phyloP scores from a whole-genome alignment of 2,113 vertebrate genomes.

The Passer montanus region DNA sequence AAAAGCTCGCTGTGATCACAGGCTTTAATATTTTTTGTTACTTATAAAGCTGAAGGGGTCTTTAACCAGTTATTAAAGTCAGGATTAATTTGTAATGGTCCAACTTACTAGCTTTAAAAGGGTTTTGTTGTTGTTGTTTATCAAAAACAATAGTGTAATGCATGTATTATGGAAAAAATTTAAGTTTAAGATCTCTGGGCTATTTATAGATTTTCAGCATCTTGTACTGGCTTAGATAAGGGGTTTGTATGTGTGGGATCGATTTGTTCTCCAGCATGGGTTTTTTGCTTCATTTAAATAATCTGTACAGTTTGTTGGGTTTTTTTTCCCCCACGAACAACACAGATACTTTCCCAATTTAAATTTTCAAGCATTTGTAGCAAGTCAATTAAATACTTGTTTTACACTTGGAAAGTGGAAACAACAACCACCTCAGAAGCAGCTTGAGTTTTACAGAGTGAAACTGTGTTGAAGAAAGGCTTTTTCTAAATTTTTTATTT shows the following conservation, averaged over 20 bases:
- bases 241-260: constrained; percentile 25
- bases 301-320: background rate
- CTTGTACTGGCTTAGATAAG: constrained; percentile 61
- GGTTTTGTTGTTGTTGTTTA: constrained; percentile 78
- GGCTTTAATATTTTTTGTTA: constrained; percentile 87
- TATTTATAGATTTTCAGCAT: constrained; percentile 62
- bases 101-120: constrained; percentile 86
- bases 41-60: constrained; percentile 88
- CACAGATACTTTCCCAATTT: background rate
- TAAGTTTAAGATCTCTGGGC: constrained; percentile 55
- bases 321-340: background rate
- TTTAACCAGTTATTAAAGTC: constrained; percentile 98
- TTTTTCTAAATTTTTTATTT: background rate
- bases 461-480: background rate
- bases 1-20: constrained; percentile 91
- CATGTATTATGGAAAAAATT: constrained; percentile 46
- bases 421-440: background rate
- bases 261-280: constrained; percentile 36
- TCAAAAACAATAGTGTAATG: constrained; percentile 72
- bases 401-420: background rate
- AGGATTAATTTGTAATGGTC: constrained; percentile 98
- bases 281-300: constrained; percentile 67
- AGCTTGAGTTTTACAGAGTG: background rate
- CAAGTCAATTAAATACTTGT: background rate
- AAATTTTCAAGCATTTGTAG: constrained; percentile 21